Evolutionary conservation across 2,888 invertebrate genomes (phyloP).

Genomic region (Periphyllus acericola): DNA sequence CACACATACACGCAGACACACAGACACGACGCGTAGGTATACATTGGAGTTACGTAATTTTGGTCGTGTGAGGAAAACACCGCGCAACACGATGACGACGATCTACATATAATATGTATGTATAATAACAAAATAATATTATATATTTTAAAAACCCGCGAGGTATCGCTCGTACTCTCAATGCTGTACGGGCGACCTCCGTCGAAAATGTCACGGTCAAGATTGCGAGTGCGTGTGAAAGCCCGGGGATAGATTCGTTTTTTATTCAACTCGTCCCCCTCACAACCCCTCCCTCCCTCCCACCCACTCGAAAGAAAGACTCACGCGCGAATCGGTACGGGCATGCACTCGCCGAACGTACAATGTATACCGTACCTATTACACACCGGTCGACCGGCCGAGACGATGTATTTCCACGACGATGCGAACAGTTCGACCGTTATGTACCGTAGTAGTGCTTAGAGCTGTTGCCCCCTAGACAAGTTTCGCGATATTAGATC

Average conservation of each 20-base stretch:
- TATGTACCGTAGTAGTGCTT: no score
- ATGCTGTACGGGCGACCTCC: constrained; percentile 44
- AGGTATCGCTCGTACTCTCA: background rate
- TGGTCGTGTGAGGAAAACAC: background rate
- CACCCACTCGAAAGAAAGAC: background rate
- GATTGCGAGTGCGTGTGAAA: background rate
- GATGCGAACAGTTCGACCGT: no score
- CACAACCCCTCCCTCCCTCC: no score
- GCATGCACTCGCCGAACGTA: background rate
- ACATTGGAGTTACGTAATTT: constrained; percentile 47
- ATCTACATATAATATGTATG: no score
- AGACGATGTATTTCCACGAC: background rate
- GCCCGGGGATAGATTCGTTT: constrained; percentile 4
- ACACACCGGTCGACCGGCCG: no score
- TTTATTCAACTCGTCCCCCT: background rate
- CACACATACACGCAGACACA: no score
- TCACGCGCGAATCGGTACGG: background rate
- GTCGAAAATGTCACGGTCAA: constrained; percentile 56
- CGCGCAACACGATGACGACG: background rate
- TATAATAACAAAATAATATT: background rate
- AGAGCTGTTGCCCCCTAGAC: no score
- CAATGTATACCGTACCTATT: background rate
- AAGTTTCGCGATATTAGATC: no score
- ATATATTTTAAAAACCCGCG: background rate
- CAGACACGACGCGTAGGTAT: background rate